phyloP scores from a whole-genome alignment of 2,888 invertebrate species.

The Caradrina kadenii region DNA sequence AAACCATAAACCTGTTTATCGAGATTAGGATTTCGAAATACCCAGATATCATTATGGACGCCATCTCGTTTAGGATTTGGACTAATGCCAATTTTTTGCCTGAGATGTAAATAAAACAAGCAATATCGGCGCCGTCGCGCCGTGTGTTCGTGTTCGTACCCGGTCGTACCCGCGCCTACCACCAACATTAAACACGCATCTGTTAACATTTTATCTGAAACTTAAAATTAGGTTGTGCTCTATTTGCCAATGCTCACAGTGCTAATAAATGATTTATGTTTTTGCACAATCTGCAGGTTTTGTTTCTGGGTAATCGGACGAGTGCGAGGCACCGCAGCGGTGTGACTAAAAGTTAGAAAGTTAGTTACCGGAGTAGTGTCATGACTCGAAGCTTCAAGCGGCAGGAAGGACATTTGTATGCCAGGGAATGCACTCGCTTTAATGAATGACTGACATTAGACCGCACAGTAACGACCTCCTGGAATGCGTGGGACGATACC shows the following conservation, averaged over 20 bases:
- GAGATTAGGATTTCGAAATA: conserved; percentile 76
- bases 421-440: conserved; percentile 79
- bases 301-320: conserved; percentile 28
- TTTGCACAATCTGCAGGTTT: conserved; percentile 42
- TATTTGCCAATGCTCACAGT: conserved; percentile 54
- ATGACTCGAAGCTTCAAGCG: conserved; percentile 62
- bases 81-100: conserved; percentile 83
- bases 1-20: conserved; percentile 73
- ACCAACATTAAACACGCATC: conserved; percentile 64
- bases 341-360: conserved; percentile 75
- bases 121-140: conserved; percentile 76
- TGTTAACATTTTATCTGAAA: conserved; percentile 74
- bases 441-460: conserved; percentile 82
- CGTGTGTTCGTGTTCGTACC: conserved; percentile 51
- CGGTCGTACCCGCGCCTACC: conserved; percentile 43
- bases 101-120: conserved; percentile 84
- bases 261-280: conserved; percentile 53
- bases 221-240: conserved; percentile 65
- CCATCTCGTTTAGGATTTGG: conserved; percentile 76
- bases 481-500: conserved; percentile 76
- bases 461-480: conserved; percentile 72
- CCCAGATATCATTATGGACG: conserved; percentile 72
- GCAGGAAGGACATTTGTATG: conserved; percentile 81
- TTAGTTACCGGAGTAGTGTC: conserved; percentile 57
- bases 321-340: conserved; percentile 29